Conservation (phyloP, 1,140 invertebrate species). For the Dendroctonus ponderosae region DNA sequence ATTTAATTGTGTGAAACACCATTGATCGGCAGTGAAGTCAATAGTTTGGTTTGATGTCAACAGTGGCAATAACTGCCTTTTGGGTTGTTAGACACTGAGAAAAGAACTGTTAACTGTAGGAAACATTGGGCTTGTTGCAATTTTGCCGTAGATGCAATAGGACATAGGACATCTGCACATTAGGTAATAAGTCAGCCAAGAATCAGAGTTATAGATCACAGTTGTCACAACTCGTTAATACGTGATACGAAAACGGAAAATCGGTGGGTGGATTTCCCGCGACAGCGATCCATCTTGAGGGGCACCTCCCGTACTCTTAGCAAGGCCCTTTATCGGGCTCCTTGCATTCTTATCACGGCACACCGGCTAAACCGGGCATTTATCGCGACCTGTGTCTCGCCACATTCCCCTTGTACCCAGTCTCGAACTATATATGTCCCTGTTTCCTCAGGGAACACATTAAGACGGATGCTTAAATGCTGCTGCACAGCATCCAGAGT, state of each 20-base stretch:
- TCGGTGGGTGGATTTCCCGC: constrained; percentile 50
- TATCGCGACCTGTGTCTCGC: constrained; percentile 47
- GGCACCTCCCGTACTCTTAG: constrained; percentile 50
- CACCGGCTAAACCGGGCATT: constrained; percentile 42
- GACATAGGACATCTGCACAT: not conserved
- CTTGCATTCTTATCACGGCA: constrained; percentile 51
- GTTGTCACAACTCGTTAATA: constrained; percentile 51
- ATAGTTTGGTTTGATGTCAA: no score
- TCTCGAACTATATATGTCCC: constrained; percentile 40
- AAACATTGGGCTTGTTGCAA: no score
- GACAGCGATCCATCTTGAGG: constrained; percentile 51
- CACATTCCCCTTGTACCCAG: constrained; percentile 34
- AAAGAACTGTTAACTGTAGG: no score
- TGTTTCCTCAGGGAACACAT: constrained; percentile 40
- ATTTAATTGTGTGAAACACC: no score
- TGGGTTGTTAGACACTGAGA: no score
- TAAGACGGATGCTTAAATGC: constrained; percentile 40
- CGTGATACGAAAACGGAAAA: constrained; percentile 47
- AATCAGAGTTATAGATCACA: constrained; percentile 52
- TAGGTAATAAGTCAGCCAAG: constrained; percentile 23
- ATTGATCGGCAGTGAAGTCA: no score
- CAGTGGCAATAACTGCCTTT: no score
- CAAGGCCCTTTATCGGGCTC: constrained; percentile 44
- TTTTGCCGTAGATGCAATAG: no score
- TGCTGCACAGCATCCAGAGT: constrained; percentile 23